Percentiles rank a stretch among this genome's conserved stretches.
Evolutionary conservation across 2,888 invertebrate genomes (phyloP).

Genomic region (Chrysotoxum bicinctum): DNA sequence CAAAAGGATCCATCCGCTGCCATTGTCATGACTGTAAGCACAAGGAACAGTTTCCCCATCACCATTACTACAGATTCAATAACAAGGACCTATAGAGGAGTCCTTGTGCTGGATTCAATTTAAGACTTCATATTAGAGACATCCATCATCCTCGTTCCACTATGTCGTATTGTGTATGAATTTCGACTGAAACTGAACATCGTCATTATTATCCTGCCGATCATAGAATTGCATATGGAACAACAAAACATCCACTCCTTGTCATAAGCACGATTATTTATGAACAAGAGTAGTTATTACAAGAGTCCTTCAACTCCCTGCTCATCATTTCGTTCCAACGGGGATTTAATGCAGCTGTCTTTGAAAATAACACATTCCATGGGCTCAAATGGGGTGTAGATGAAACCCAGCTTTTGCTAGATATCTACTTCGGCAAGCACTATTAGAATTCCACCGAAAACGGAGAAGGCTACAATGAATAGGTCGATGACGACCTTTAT

Average conservation of each 20-base stretch:
- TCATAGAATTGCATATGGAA: conserved; percentile 66
- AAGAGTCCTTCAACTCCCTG: conserved; percentile 28
- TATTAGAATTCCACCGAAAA: background rate
- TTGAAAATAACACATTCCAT: conserved; percentile 51
- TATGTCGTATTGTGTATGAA: conserved; percentile 55
- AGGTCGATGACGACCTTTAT: background rate
- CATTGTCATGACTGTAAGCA: conserved; percentile 45
- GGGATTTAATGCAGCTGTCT: conserved; percentile 49
- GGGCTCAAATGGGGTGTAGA: conserved; percentile 9
- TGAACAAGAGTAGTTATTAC: conserved; percentile 63
- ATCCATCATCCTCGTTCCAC: conserved; percentile 64
- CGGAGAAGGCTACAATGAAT: background rate
- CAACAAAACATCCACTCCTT: conserved; percentile 69
- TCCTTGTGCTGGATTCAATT: conserved; percentile 68
- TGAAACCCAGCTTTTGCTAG: background rate
- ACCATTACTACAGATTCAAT: conserved; percentile 22
- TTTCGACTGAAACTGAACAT: conserved; percentile 70
- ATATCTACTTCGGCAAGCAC: background rate
- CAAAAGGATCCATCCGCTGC: conserved; percentile 37
- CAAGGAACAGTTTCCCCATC: conserved; percentile 13
- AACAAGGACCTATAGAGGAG: conserved; percentile 20
- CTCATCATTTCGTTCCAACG: background rate
- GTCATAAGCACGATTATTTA: conserved; percentile 72
- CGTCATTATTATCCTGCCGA: conserved; percentile 62
- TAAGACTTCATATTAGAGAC: conserved; percentile 58